Evolutionary conservation across 2,888 invertebrate species (phyloP).

Genomic region (Dolomedes plantarius): DNA sequence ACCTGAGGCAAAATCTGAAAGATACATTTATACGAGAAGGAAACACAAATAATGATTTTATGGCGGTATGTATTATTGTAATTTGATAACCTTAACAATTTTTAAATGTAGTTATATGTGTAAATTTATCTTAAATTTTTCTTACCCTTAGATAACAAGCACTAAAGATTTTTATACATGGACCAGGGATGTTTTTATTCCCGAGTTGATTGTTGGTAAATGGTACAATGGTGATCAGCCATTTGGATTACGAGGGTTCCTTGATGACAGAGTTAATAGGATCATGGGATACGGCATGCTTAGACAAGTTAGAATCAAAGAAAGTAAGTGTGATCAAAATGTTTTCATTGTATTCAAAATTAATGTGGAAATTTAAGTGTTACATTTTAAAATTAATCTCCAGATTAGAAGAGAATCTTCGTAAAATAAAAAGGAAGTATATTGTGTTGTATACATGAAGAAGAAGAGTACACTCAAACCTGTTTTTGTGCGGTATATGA

Average conservation of each 20-base stretch:
- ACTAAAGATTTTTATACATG: constrained; percentile 78
- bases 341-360: too few species aligned
- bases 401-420: too few species aligned
- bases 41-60: constrained; percentile 55
- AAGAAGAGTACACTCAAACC: too few species aligned
- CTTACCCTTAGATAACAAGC: constrained; percentile 38
- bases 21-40: constrained; percentile 74
- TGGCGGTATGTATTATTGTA: constrained; percentile 62
- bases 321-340: constrained; percentile 74
- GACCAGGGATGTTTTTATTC: constrained; percentile 77
- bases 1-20: constrained; percentile 77
- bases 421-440: too few species aligned
- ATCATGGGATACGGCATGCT: constrained; percentile 80
- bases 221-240: constrained; percentile 79
- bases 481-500: too few species aligned
- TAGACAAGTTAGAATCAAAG: constrained; percentile 78
- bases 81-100: too few species aligned
- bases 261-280: constrained; percentile 79
- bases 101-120: too few species aligned
- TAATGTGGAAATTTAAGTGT: too few species aligned
- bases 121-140: background rate
- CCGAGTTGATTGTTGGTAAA: constrained; percentile 76
- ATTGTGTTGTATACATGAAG: too few species aligned
- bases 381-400: too few species aligned
- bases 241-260: constrained; percentile 78